phyloP scores from a whole-genome alignment of 2,888 invertebrate species.

The Hemicrepidius hirtus region DNA sequence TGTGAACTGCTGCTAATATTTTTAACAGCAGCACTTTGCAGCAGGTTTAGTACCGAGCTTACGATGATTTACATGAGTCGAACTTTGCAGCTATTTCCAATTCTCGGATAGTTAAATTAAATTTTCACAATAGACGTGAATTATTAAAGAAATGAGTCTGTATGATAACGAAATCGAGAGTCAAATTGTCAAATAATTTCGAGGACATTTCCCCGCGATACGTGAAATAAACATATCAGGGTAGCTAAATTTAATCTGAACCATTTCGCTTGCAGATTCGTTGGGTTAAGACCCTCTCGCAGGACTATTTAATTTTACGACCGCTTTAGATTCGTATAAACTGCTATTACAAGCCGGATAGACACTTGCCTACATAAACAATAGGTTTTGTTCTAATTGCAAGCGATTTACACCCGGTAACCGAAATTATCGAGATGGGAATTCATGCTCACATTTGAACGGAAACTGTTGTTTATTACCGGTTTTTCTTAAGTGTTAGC shows the following conservation, averaged over 20 bases:
- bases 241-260: constrained; percentile 41
- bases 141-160: background rate
- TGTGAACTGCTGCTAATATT: constrained; percentile 46
- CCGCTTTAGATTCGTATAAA: constrained; percentile 53
- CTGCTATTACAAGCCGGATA: constrained; percentile 46
- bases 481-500: constrained; percentile 12
- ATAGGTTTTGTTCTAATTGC: constrained; percentile 30
- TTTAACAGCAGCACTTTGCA: constrained; percentile 47
- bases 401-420: constrained; percentile 21
- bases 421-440: constrained; percentile 31
- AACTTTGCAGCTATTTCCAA: constrained; percentile 42
- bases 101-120: constrained; percentile 37
- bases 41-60: constrained; percentile 40
- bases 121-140: constrained; percentile 31
- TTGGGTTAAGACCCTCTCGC: constrained; percentile 43
- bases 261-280: constrained; percentile 41
- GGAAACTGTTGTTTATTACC: constrained; percentile 8
- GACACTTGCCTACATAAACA: constrained; percentile 34
- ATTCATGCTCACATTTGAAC: constrained; percentile 13
- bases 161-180: constrained; percentile 14
- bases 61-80: constrained; percentile 45
- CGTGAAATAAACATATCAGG: constrained; percentile 46
- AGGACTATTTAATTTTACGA: constrained; percentile 55
- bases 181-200: constrained; percentile 47
- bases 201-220: constrained; percentile 41